Percentiles rank a stretch among this genome's conserved stretches.
These are phyloP conservation scores for Aphelocoma coerulescens DNA, from an alignment of 2,113 vertebrate genomes.

Conservation along the genomic window DNA sequence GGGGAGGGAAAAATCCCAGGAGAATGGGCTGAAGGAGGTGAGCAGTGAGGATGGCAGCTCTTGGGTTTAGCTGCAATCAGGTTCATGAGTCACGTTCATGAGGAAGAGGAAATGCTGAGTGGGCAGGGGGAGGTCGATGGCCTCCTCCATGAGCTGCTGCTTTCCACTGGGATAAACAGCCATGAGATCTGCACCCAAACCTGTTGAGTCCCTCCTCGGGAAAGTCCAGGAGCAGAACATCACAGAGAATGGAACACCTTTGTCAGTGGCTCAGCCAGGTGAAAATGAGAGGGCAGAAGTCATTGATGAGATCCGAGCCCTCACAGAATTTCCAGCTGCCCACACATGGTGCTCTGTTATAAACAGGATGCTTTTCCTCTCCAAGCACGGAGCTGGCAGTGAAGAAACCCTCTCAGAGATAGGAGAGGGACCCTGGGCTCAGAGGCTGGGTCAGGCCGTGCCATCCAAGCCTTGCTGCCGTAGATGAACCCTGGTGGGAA, in stretches of 20 bases:
- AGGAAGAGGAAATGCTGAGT: neutral
- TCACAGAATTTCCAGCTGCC: slow-evolving; percentile 42
- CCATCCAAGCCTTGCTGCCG: neutral
- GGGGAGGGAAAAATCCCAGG: neutral
- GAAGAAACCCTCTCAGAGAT: neutral
- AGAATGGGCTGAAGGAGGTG: neutral
- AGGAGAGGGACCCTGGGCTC: neutral
- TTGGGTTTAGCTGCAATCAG: neutral
- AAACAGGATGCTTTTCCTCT: neutral
- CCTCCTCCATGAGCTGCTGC: neutral
- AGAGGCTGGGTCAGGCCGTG: neutral
- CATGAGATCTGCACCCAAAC: neutral
- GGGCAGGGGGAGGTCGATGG: neutral
- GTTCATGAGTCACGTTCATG: neutral
- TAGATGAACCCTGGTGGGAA: neutral
- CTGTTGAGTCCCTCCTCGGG: neutral
- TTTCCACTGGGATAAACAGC: neutral
- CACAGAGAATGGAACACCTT: neutral
- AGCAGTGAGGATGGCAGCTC: neutral
- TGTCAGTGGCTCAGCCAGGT: neutral
- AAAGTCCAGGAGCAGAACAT: neutral
- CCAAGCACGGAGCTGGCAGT: neutral
- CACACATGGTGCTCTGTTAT: neutral
- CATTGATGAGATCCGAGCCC: neutral
- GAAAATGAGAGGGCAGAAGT: neutral